Percentiles rank a stretch among this genome's conserved stretches.
phyloP scores from a whole-genome alignment of 2,888 invertebrate species.

The Pyrrhosoma nymphula region DNA sequence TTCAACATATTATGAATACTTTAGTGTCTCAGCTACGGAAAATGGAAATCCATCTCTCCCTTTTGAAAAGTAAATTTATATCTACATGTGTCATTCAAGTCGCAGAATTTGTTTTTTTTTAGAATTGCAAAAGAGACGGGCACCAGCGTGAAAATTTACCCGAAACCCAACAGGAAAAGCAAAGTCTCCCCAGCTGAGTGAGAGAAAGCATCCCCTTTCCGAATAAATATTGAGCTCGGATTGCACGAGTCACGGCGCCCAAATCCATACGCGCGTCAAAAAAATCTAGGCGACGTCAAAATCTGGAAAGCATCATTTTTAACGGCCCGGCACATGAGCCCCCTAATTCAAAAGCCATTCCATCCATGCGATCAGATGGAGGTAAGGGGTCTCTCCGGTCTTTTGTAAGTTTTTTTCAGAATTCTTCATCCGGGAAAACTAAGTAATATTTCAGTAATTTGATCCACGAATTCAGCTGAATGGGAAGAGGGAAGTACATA shows the following conservation, averaged over 20 bases:
- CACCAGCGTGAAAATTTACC: background rate
- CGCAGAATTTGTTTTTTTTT: background rate
- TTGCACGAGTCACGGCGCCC: constrained; percentile 4
- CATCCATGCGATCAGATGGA: background rate
- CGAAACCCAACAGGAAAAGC: background rate
- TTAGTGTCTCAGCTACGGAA: too few relatives aligned
- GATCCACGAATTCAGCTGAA: background rate
- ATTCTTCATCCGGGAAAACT: background rate
- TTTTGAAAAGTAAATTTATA: background rate
- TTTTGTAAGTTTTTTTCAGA: background rate
- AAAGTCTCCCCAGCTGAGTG: background rate
- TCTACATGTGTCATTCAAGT: background rate
- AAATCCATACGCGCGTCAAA: constrained; percentile 46
- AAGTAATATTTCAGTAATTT: background rate
- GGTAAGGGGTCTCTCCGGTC: background rate
- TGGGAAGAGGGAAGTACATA: background rate
- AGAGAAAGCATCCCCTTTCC: background rate
- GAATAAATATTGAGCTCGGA: constrained; percentile 44
- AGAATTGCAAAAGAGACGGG: background rate
- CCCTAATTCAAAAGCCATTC: constrained; percentile 45
- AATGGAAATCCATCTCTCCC: too few relatives aligned
- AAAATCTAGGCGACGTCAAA: constrained; percentile 47
- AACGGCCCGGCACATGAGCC: background rate
- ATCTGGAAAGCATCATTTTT: constrained; percentile 41
- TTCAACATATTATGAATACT: too few relatives aligned